Base-by-base conservation (phyloP, 2,113 vertebrate genomes). In the Menidia beryllina region DNA sequence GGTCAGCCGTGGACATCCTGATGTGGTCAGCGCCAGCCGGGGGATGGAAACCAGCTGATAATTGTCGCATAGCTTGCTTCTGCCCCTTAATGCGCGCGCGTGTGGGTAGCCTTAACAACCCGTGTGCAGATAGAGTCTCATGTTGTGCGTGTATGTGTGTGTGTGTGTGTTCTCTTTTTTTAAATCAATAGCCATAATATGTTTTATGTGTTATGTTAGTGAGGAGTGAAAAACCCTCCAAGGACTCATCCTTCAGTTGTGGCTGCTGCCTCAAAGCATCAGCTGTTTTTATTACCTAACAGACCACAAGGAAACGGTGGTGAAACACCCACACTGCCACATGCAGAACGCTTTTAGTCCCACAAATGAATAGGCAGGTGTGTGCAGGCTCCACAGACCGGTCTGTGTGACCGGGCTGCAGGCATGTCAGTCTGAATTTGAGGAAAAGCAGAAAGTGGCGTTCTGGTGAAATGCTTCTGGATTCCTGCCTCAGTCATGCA, bases 31-130 rank as follows among this genome's bases (percentile, higher is more conserved):
- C 24, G 53, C 4, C 19, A 54, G 60, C 24, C 23, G 48, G 55
- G n/a, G 60, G 27, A 69, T 80, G 67, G 30, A 76, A 87, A 90
- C 79, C 43, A 71, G 78, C 69, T 59, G 69, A 74, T 85, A 76
- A 82, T 27, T 91, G 91, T 91, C 90, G 92, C 90, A 94, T 91
- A 84, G 78, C 81, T 81, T 78, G 85, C 81, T 79, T 61, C 36
- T 64, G 24, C 14, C 76, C 48, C 60, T 64, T 49, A 53, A 62
- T 62, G 30, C 5, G 30, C 5, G 30, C 10, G 62, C 61, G 13
- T 51, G 39, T 58, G 54, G 39, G 39, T 38, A 49, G 43, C 51
- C 50, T 12, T 57, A 65, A 19, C 79, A 66, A 75, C 78, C 69
- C 80, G 78, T 86, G 75, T 57, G 26, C 54, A 58, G 50, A 67